These are phyloP conservation scores for Origma solitaria DNA, from an alignment of 2,113 vertebrate species.

Conservation along the genomic window DNA sequence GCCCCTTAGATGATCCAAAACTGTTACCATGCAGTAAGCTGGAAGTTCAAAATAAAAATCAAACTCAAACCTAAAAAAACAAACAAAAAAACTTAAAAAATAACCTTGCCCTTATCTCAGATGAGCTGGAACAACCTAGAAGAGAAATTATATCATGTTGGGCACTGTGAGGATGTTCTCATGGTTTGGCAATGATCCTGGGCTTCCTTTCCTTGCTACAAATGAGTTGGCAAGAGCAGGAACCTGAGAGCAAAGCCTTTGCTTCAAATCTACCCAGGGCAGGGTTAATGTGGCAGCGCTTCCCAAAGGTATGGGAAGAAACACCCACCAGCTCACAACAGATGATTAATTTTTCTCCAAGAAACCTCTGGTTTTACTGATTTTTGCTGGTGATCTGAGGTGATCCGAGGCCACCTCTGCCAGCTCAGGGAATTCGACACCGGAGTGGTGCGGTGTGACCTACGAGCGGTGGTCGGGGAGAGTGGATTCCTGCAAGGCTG, in stretches of 20 bases:
- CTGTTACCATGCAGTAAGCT: neutral
- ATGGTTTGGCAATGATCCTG: neutral
- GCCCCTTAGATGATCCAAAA: neutral
- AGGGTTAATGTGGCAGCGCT: neutral
- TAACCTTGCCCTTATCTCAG: neutral
- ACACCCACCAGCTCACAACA: neutral
- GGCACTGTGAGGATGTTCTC: neutral
- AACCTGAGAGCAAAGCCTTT: neutral
- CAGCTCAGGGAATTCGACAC: neutral
- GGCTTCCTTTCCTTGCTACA: neutral
- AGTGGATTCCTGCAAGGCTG: neutral
- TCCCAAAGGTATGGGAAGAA: neutral
- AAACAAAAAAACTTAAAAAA: neutral
- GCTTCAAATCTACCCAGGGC: neutral
- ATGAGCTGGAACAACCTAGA: neutral
- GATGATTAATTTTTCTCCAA: neutral
- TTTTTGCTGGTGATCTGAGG: neutral
- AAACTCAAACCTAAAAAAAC: neutral
- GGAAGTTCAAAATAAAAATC: neutral
- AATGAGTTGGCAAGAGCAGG: neutral
- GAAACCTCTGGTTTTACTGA: neutral
- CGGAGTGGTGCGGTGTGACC: neutral
- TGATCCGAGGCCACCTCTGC: neutral
- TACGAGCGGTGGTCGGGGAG: fast-evolving
- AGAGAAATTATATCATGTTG: neutral